A percentile compares a stretch with the other conserved stretches of the same genome.
These are phyloP conservation scores for Myripristis jacobus DNA, from an alignment of 2,797 vertebrate species.

Conservation along the genomic window DNA sequence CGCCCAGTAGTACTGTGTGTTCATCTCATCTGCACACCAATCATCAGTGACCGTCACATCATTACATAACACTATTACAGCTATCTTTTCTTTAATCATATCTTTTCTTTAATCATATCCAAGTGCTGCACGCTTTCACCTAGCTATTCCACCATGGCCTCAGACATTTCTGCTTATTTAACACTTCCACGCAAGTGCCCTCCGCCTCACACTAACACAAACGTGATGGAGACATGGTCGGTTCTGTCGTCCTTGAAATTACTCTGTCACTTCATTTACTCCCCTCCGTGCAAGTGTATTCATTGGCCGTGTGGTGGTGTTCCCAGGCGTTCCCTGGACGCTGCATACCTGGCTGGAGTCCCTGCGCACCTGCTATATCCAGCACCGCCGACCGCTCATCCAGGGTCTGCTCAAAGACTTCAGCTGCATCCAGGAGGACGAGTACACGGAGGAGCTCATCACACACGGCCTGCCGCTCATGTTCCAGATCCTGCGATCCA, in stretches of 20 bases:
- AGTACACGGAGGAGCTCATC: slow-evolving; percentile 95
- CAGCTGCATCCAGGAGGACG: slow-evolving; percentile 95
- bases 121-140: slow-evolving; percentile 3
- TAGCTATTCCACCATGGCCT: not conserved
- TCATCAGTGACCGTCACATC: slow-evolving; percentile 15
- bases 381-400: slow-evolving; percentile 94
- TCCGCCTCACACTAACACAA: slow-evolving; percentile 37
- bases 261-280: not conserved
- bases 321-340: slow-evolving; percentile 93
- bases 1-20: slow-evolving; percentile 26
- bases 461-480: slow-evolving; percentile 95
- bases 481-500: slow-evolving; percentile 96
- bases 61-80: not conserved
- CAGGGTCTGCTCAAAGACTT: slow-evolving; percentile 97
- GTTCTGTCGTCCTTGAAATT: slow-evolving; percentile 47
- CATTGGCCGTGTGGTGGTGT: slow-evolving; percentile 40
- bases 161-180: slow-evolving; percentile 23
- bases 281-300: slow-evolving; percentile 37
- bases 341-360: slow-evolving; percentile 97
- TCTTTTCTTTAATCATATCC: slow-evolving; percentile 14
- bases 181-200: slow-evolving; percentile 21
- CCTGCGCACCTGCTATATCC: slow-evolving; percentile 92
- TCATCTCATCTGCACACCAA: slow-evolving; percentile 16
- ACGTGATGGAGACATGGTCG: slow-evolving; percentile 76
- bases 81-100: slow-evolving; percentile 5